phyloP scores from a whole-genome alignment of 2,797 vertebrate genomes.

The Ctenosaura bakeri region DNA sequence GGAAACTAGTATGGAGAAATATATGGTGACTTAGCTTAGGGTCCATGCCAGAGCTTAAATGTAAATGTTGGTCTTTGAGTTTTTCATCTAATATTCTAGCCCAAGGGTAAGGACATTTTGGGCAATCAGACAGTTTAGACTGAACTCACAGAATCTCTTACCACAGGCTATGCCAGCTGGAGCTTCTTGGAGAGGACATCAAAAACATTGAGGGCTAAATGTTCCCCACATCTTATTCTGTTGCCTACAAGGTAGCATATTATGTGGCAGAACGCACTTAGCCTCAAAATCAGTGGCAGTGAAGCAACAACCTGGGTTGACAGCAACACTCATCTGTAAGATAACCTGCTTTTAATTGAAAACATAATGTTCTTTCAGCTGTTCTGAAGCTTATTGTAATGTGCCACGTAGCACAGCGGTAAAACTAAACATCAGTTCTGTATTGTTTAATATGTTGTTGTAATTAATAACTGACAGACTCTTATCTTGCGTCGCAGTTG shows the following conservation, averaged over 20 bases:
- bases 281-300: neutral
- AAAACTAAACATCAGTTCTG: constrained; percentile 61
- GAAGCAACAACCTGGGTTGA: neutral
- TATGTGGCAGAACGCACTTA: neutral
- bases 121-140: too few species aligned
- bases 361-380: constrained; percentile 68
- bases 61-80: neutral
- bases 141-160: neutral
- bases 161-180: neutral
- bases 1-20: neutral
- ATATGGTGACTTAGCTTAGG: neutral
- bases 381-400: constrained; percentile 63
- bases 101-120: neutral
- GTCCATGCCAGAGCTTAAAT: neutral
- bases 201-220: neutral
- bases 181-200: neutral
- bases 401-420: constrained; percentile 49
- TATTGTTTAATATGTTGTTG: constrained; percentile 70
- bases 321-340: constrained; percentile 59
- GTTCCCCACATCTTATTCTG: constrained; percentile 12
- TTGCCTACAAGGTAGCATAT: neutral
- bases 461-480: constrained; percentile 74
- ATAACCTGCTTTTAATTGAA: constrained; percentile 66
- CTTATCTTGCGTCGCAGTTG: constrained; percentile 72
- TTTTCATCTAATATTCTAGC: constrained; percentile 13